Conservation (phyloP, 1,140 invertebrate species). For the Drosophila bocki region DNA sequence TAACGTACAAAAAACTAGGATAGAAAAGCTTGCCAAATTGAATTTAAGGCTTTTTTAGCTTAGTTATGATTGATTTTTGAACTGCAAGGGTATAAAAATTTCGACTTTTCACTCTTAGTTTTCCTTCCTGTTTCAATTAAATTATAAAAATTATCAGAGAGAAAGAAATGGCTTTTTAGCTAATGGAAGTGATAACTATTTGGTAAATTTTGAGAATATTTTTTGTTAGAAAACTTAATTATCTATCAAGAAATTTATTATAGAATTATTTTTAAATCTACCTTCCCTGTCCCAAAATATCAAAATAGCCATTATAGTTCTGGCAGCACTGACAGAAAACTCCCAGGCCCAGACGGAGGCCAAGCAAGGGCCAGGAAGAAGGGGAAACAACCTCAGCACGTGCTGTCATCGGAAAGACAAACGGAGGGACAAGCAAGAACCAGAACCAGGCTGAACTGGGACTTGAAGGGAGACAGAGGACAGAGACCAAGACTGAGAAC, state of each 20-base stretch:
- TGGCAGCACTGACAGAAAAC: constrained; percentile 29
- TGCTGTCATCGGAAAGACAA: constrained; percentile 64
- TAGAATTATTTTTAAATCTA: too few relatives aligned
- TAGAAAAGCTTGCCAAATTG: too few relatives aligned
- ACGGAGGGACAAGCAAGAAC: constrained; percentile 20
- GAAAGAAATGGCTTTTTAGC: constrained; percentile 5
- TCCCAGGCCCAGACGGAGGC: constrained; percentile 5
- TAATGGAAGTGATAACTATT: background rate
- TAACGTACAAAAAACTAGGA: too few relatives aligned
- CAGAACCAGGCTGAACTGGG: constrained; percentile 26
- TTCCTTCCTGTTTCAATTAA: constrained; percentile 62
- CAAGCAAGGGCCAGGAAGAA: constrained; percentile 1
- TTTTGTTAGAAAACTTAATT: background rate
- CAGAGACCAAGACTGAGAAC: constrained; percentile 11
- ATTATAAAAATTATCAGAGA: constrained; percentile 68
- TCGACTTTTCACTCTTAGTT: too few relatives aligned
- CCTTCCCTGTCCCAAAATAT: too few relatives aligned
- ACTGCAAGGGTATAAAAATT: too few relatives aligned
- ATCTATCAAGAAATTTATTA: too few relatives aligned
- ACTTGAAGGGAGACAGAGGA: constrained; percentile 5
- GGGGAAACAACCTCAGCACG: constrained; percentile 62
- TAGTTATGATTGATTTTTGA: too few relatives aligned
- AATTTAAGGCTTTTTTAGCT: too few relatives aligned
- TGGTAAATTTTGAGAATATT: background rate
- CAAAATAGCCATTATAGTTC: background rate